Conservation (phyloP, 2,113 vertebrate genomes). For the Pseudopodoces humilis region DNA sequence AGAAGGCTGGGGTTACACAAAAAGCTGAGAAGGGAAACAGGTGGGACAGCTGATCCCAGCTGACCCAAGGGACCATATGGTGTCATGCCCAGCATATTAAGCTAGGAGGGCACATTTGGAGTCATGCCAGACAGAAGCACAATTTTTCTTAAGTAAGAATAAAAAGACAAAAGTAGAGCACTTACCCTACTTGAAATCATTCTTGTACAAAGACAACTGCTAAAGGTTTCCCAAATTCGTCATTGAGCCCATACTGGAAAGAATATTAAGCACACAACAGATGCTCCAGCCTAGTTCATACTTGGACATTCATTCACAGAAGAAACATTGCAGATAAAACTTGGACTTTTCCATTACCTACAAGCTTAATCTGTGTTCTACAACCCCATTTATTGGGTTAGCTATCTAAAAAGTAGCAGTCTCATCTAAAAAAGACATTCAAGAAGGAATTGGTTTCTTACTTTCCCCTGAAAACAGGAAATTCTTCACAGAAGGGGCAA, state of each 20-base stretch:
- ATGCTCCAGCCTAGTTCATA: neutral
- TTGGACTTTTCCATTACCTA: neutral
- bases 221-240: neutral
- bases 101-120: neutral
- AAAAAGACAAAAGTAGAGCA: constrained; percentile 7
- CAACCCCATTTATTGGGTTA: neutral
- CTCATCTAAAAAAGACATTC: neutral
- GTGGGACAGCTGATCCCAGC: neutral
- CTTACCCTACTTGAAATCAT: neutral
- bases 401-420: neutral
- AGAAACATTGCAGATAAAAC: neutral
- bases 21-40: neutral
- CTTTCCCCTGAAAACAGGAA: neutral
- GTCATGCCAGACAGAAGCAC: neutral
- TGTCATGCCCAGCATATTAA: neutral
- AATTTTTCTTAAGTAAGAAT: neutral
- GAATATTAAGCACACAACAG: neutral
- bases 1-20: neutral
- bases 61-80: neutral
- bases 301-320: neutral
- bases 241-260: neutral
- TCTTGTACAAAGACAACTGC: neutral
- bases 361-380: neutral
- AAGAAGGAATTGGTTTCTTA: neutral
- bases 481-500: neutral